Conservation (phyloP, 2,888 invertebrate genomes). For the Tupiocoris notatus region DNA sequence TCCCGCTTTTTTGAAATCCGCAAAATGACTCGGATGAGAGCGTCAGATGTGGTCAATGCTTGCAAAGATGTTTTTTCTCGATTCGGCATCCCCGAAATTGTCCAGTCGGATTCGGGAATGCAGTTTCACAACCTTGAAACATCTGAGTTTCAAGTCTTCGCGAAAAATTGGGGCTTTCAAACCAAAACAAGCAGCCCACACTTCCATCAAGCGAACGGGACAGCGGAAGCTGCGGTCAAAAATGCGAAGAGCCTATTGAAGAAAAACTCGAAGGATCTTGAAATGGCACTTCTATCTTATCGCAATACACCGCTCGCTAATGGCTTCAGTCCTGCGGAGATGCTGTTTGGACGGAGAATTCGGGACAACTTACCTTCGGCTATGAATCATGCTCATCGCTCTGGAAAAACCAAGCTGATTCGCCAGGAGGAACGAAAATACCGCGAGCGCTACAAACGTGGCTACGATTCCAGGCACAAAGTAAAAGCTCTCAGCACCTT, state of each 20-base stretch:
- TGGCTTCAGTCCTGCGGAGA: slow-evolving; percentile 20
- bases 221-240: slow-evolving; percentile 20
- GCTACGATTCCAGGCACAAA: slow-evolving; percentile 1
- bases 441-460: slow-evolving; percentile 1
- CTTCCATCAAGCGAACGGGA: slow-evolving; percentile 22
- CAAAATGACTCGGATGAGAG: slow-evolving; percentile 14
- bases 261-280: slow-evolving; percentile 8
- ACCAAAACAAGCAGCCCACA: slow-evolving; percentile 11
- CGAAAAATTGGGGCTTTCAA: slow-evolving; percentile 11
- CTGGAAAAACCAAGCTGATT: background rate
- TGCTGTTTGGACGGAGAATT: no score
- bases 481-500: background rate
- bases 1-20: slow-evolving; percentile 31
- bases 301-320: slow-evolving; percentile 8
- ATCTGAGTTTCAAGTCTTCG: slow-evolving; percentile 14
- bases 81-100: slow-evolving; percentile 10
- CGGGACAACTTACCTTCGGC: slow-evolving; percentile 11
- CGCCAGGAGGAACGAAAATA: slow-evolving; percentile 8
- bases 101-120: background rate
- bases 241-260: slow-evolving; percentile 23
- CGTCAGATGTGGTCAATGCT: slow-evolving; percentile 8
- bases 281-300: slow-evolving; percentile 11
- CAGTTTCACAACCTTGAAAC: slow-evolving; percentile 15
- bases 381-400: background rate
- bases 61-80: background rate